phyloP scores from a whole-genome alignment of 2,113 vertebrate genomes.

The Ceyx cyanopectus region DNA sequence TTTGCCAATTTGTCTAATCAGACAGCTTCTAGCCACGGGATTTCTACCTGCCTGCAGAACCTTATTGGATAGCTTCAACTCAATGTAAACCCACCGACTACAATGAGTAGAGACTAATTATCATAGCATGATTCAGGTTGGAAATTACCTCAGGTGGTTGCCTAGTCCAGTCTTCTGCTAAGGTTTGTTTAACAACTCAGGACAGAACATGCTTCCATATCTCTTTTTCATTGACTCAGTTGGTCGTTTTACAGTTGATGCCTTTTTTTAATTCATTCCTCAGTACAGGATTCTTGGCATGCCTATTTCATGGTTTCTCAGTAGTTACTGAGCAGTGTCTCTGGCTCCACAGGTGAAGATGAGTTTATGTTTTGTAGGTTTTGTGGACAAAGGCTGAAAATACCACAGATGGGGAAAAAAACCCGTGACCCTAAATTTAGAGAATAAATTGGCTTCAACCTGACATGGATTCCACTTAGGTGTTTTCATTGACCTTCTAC shows the following conservation, averaged over 20 bases:
- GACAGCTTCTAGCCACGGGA: background rate
- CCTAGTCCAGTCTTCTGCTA: background rate
- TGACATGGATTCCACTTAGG: background rate
- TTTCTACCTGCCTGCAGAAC: background rate
- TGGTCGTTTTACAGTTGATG: background rate
- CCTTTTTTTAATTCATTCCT: background rate
- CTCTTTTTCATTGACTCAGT: background rate
- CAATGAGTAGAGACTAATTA: background rate
- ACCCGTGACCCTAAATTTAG: background rate
- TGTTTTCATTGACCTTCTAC: background rate
- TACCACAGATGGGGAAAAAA: background rate
- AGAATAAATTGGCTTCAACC: background rate
- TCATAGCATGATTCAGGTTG: background rate
- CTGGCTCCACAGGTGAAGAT: background rate
- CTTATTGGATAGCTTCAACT: background rate
- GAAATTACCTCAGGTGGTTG: background rate
- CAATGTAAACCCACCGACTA: background rate
- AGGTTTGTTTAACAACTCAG: background rate
- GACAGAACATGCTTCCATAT: background rate
- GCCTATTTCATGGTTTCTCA: background rate
- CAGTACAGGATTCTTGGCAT: background rate
- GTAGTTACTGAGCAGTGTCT: background rate
- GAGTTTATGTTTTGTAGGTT: background rate
- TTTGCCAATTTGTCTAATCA: background rate
- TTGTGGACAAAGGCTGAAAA: background rate